Conservation (phyloP, 2,888 invertebrate species). For the Drosophila kanekoi region DNA sequence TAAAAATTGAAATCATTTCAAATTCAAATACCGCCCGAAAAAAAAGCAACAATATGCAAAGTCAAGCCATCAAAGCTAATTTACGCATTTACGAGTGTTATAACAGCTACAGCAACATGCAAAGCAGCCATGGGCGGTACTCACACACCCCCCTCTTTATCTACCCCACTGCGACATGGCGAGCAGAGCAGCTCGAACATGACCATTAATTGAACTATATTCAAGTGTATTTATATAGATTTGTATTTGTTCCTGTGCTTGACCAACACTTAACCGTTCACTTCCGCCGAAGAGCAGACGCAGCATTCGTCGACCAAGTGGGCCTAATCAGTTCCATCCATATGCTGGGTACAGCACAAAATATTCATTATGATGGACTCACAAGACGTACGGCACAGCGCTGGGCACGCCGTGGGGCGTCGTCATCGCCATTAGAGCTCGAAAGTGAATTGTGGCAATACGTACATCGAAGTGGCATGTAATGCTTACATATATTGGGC, state of each 20-base stretch:
- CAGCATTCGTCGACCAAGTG: constrained; percentile 35
- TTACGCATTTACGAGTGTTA: constrained; percentile 74
- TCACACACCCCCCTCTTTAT: not conserved
- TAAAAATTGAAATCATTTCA: constrained; percentile 74
- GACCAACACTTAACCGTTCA: constrained; percentile 63
- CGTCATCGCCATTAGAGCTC: constrained; percentile 54
- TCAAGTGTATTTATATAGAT: constrained; percentile 17
- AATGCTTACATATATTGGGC: constrained; percentile 46
- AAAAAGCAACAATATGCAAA: constrained; percentile 30
- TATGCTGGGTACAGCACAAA: constrained; percentile 6
- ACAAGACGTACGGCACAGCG: constrained; percentile 39
- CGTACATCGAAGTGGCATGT: constrained; percentile 43
- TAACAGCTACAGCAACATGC: constrained; percentile 44
- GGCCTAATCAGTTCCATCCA: constrained; percentile 58
- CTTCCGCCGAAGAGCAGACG: constrained; percentile 54
- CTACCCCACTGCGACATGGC: constrained; percentile 12
- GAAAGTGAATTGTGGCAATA: constrained; percentile 72
- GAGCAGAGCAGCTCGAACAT: constrained; percentile 44
- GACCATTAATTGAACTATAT: constrained; percentile 64
- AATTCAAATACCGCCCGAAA: constrained; percentile 50
- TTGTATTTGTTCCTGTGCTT: constrained; percentile 11
- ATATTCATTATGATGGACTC: constrained; percentile 38
- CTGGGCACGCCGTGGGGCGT: constrained; percentile 49
- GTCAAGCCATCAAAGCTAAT: constrained; percentile 62
- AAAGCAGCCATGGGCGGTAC: constrained; percentile 42